These are phyloP conservation scores for Coenonympha glycerion DNA, from an alignment of 2,888 invertebrate genomes.

Conservation along the genomic window DNA sequence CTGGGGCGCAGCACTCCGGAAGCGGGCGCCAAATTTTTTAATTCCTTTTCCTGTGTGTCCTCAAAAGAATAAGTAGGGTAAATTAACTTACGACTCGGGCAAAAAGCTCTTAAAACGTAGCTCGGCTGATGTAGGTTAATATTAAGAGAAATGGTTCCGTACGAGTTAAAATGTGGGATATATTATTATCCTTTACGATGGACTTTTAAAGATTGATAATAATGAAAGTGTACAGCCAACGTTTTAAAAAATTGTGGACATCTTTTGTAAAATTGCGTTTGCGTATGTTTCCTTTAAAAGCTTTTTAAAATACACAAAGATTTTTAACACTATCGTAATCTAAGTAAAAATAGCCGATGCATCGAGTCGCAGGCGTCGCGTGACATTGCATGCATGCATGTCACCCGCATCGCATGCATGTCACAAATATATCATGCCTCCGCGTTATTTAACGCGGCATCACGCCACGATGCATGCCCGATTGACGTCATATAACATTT, in stretches of 20 bases:
- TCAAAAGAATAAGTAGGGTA: constrained; percentile 1
- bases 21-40: constrained; percentile 2
- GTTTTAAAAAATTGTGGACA: too few relatives aligned
- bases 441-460: constrained; percentile 46
- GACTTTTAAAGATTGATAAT: too few relatives aligned
- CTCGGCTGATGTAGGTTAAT: background rate
- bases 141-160: background rate
- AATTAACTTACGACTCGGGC: background rate
- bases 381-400: constrained; percentile 25
- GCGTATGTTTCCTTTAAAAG: background rate
- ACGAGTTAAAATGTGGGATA: background rate
- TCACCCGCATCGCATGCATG: constrained; percentile 29
- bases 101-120: background rate
- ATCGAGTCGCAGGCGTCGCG: constrained; percentile 15
- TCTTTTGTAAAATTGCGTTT: too few relatives aligned
- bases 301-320: background rate
- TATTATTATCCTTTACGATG: background rate
- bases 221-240: too few relatives aligned
- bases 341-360: constrained; percentile 14
- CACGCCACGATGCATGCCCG: constrained; percentile 39
- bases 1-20: constrained; percentile 2
- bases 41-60: background rate
- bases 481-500: constrained; percentile 22
- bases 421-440: constrained; percentile 34
- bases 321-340: constrained; percentile 1